Evolutionary conservation across 2,113 vertebrate species (phyloP), one percentile per base, ranked within the genome.

Genomic region (Pelecanoides urinatrix): DNA sequence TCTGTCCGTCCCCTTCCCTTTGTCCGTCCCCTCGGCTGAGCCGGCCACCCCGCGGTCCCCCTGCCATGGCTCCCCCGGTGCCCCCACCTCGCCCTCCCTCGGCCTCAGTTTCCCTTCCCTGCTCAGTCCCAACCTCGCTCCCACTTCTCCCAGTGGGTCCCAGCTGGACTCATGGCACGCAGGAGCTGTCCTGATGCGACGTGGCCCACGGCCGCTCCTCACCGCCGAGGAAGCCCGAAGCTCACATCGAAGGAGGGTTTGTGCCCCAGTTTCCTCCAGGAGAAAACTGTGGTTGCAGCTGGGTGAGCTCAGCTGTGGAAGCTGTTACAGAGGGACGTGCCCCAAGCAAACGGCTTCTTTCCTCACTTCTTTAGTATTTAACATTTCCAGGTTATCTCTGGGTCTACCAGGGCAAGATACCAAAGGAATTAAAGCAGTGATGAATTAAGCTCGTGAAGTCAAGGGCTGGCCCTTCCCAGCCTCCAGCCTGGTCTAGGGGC

Each of bases 131-230:
- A 29, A 9, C 55, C 47, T 55, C 20, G 0, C 6, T 36, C 61
- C 59, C 16, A 0, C 16, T n/a, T n/a, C 47, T 76, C 55, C 34
- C 59, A 5, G 25, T 3, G 67, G 59, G 25, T 79, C 74, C 66
- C 52, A 10, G 65, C 21, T 27, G 44, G 40, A 6, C 29, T 71
- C 3, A 0, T 2, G 23, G 49, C 58, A 1, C 1, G 1, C 6
- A 5, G 32, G 29, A 25, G 30, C 18, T 1, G 10, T 16, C 13
- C 27, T 26, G n/a, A 5, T 2, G 56, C 6, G 11, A 36, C 2
- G 5, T 4, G 17, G 38, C 42, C 15, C 13, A 2, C 1, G 14
- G 21, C 32, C 3, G 3, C 81, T 49, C 53, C 22, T 26, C 4
- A 1, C 40, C 34, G 17, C 59, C 3, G 2, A 40, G 47, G 34